Evolutionary conservation across 30 jellyfish, hydroid and myxozoan genomes (phyloP), one percentile per base, ranked within the genome.

Genomic region (Cassiopea xamachana): DNA sequence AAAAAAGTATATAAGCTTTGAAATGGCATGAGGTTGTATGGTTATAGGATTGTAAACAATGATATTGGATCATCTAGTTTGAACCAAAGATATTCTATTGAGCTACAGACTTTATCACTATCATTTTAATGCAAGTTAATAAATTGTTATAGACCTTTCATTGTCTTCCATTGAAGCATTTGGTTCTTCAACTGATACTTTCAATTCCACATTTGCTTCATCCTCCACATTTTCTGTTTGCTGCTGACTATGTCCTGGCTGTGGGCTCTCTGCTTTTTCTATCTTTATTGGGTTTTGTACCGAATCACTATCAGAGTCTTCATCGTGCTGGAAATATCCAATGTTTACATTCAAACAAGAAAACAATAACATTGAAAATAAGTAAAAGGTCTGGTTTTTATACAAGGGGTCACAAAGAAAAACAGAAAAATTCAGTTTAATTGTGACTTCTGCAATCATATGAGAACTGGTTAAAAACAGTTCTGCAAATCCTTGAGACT

Each of bases 211-310:
- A 51, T 71, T 59, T 1, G 44, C 44, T 50, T 61, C 71, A 8
- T 77, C 83, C n/a, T 48, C 82, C 16, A 75, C 80, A 69, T 27
- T 46, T 1, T 19, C 76, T 19, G 58, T 89, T 2, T 5, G 83
- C 84, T 62, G 75, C 47, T 27, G 62, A 75, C 90, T 62, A 18
- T 75, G 84, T 48, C 88, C 90, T 48, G 86, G 88, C 27, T 48
- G 79, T 82, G 51, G 82, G 72, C 45, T 61, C 80, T 69, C 55
- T 50, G 64, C 90, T 61, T 48, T 50, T 50, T 84, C 51, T 48
- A 69, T 59, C 51, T 70, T 51, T 8, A 62, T 46, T 7, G 80
- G 80, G 64, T 43, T 59, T 69, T 46, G 48, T n/a, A 69, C 92
- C 2, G 92, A 49, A 58, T 72, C 90, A 51, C 1, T 48, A 64